These are phyloP conservation scores for Mycteria americana DNA, from an alignment of 2,797 vertebrate genomes.

Conservation along the genomic window DNA sequence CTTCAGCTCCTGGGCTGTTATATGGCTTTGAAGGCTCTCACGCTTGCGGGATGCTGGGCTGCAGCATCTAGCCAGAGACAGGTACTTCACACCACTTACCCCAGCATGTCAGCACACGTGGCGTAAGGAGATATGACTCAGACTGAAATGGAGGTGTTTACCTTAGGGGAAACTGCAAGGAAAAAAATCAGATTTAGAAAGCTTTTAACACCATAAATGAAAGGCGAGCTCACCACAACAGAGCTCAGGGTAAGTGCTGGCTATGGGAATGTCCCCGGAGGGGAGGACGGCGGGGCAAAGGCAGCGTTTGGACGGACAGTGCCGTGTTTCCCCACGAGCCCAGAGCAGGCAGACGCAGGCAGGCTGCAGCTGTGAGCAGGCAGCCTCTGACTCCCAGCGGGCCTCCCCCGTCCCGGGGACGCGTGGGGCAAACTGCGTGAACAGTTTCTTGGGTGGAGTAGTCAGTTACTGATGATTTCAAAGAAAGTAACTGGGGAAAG, in stretches of 20 bases:
- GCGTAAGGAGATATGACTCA: slow-evolving; percentile 31
- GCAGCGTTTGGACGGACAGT: not conserved
- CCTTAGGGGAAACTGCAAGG: slow-evolving; percentile 1
- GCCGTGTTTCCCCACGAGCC: not conserved
- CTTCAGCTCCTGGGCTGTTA: not conserved
- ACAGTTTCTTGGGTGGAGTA: not conserved
- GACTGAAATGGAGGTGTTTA: slow-evolving; percentile 37
- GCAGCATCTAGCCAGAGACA: not conserved
- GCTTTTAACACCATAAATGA: slow-evolving; percentile 42
- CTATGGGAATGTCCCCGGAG: slow-evolving; percentile 10
- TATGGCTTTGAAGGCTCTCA: not conserved
- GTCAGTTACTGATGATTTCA: not conserved
- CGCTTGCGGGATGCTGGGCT: not conserved
- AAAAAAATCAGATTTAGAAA: not conserved
- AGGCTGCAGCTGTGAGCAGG: not conserved
- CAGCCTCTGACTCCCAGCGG: not conserved
- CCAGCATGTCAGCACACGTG: not conserved
- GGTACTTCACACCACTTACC: not conserved
- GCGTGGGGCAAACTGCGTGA: not conserved
- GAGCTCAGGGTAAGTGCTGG: not conserved
- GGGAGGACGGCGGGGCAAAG: not conserved
- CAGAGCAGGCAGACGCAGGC: not conserved
- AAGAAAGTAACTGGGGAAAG: not conserved
- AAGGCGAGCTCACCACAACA: slow-evolving; percentile 31
- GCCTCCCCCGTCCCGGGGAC: fast-evolving